Conservation (phyloP, 2,797 vertebrate species). For the Scleropages formosus region DNA sequence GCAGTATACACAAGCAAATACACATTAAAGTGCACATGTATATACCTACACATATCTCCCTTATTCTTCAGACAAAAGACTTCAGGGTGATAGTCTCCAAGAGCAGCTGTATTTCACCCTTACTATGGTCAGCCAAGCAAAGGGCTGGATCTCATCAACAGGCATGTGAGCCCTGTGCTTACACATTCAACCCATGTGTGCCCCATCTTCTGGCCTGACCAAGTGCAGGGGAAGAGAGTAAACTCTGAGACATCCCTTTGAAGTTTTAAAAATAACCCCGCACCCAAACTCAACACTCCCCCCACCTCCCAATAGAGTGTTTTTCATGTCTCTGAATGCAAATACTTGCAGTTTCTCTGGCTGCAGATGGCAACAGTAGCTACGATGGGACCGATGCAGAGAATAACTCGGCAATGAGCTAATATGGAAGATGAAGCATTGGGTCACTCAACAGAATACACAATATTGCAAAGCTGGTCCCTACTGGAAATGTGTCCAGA, state of each 20-base stretch:
- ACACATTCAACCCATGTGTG: conserved; percentile 24
- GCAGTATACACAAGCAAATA: too few species aligned
- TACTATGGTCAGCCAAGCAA: conserved; percentile 34
- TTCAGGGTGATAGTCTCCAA: conserved; percentile 19
- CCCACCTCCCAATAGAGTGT: background rate
- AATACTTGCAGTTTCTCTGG: background rate
- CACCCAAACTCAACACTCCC: too few species aligned
- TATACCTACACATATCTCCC: conserved; percentile 18
- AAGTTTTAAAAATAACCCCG: conserved; percentile 24
- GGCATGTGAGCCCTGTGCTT: background rate
- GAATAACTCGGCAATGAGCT: too few species aligned
- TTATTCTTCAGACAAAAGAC: background rate
- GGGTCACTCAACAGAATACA: too few species aligned
- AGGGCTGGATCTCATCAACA: conserved; percentile 48
- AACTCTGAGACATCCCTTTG: conserved; percentile 15
- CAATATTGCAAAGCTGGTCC: background rate
- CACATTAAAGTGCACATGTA: background rate
- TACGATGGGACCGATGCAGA: background rate
- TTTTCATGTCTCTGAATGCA: too few species aligned
- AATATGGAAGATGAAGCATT: too few species aligned
- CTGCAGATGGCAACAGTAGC: background rate
- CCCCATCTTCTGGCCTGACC: background rate
- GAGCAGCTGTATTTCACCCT: conserved; percentile 36
- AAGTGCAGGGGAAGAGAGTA: background rate
- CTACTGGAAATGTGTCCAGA: too few species aligned